Base-by-base conservation (phyloP, 2,113 vertebrate species). In the Calyptomena viridis region DNA sequence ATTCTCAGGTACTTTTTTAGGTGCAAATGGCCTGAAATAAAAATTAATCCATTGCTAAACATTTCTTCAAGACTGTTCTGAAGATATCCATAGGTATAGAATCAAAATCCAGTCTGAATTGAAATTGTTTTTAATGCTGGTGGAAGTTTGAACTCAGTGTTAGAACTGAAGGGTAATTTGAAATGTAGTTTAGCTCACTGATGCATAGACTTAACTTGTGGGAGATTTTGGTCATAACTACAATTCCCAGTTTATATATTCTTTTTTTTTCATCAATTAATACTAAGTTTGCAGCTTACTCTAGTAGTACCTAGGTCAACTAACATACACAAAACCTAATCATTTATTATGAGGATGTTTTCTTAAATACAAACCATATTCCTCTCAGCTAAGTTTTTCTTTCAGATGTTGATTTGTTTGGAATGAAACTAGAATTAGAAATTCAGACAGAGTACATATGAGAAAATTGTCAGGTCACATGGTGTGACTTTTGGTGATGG, bases 71-170 rank as follows among this genome's bases (percentile, higher is more conserved):
- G 15, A 52, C 16, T 74, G 18, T 71, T 58, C 31, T 74, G 40
- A 60, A 62, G 18, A 9, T 35, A 3, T 7, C 42, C 0, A 0
- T 42, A 78, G 27, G 4, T 33, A 22, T 4, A 74, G 24, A 37
- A 84, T 28, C 12, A 22, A 64, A 74, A 89, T 52, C 6, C 25
- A 49, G 11, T 15, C n/a, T 49, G 42, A 72, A 53, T 37, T 46
- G 44, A 46, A 20, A 46, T 46, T 44, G 2, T 37, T 82, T 85
- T 55, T 1, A 0, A 2, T 31, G 2, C 28, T 49, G n/a, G 42
- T 49, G 47, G 10, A 67, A 77, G 35, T 33, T 28, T 47, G 42
- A 76, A 42, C 39, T 35, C 37, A 52, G 28, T 17, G 56, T 46
- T 46, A n/a, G 25, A 37, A 12, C 25, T 31, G 46, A 55, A 68